These are phyloP conservation scores for Drosophila rufa DNA, from an alignment of 1,140 invertebrate species.

Conservation along the genomic window DNA sequence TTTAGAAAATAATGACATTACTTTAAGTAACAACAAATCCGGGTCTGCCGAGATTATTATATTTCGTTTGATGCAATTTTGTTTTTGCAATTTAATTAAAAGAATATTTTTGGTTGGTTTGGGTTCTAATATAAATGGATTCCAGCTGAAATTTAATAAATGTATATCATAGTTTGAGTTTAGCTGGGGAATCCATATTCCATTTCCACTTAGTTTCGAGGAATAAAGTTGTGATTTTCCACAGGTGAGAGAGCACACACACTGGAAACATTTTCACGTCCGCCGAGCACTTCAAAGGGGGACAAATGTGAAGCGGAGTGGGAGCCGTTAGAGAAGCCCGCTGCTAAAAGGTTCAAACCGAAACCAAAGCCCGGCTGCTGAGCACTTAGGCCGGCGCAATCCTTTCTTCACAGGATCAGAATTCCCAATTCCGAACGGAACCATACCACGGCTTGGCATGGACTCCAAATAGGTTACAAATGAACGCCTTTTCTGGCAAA, in stretches of 20 bases:
- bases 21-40: conserved; percentile 26
- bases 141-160: neutral
- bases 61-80: conserved; percentile 36
- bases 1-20: neutral
- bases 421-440: conserved; percentile 32
- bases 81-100: conserved; percentile 11
- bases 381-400: conserved; percentile 50
- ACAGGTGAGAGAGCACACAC: conserved; percentile 8
- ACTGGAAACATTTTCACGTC: conserved; percentile 6
- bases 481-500: conserved; percentile 46
- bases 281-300: conserved; percentile 20
- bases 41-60: neutral
- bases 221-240: neutral
- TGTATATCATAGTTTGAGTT: no score
- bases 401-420: conserved; percentile 50
- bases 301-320: conserved; percentile 15
- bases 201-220: conserved; percentile 11
- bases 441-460: conserved; percentile 13
- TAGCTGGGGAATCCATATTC: no score
- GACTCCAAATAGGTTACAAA: conserved; percentile 61
- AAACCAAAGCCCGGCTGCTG: conserved; percentile 8
- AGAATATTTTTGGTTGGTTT: neutral
- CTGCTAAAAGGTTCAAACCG: conserved; percentile 29
- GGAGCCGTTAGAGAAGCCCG: conserved; percentile 11
- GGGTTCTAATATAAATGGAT: neutral